phyloP scores from a whole-genome alignment of 2,888 invertebrate species.

The Nemurella pictetii region DNA sequence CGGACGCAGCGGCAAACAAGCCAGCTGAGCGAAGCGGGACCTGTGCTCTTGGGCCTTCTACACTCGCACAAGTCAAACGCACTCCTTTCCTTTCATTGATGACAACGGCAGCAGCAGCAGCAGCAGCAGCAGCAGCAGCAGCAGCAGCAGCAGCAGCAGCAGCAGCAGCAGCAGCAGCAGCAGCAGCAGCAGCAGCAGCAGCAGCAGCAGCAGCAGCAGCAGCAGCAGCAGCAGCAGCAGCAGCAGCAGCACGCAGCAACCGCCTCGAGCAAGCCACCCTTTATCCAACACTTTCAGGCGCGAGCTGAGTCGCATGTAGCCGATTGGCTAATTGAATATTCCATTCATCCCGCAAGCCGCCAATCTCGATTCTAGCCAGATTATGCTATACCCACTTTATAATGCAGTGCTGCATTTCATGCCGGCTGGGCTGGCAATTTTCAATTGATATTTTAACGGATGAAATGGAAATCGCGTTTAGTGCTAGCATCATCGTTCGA shows the following conservation, averaged over 20 bases:
- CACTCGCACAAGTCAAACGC: too few relatives aligned
- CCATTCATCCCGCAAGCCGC: too few relatives aligned
- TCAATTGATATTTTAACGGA: too few relatives aligned
- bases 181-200: conserved; percentile 4
- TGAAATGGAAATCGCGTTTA: too few relatives aligned
- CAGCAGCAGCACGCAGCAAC: not conserved
- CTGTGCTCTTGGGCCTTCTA: too few relatives aligned
- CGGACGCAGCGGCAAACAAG: too few relatives aligned
- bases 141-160: conserved; percentile 4
- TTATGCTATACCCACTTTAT: conserved; percentile 28
- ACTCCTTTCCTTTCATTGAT: too few relatives aligned
- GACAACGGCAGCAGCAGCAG: not conserved
- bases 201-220: conserved; percentile 4
- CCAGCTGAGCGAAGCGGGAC: too few relatives aligned
- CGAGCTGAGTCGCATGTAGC: not conserved
- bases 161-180: conserved; percentile 4
- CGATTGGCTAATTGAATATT: conserved; percentile 34
- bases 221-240: conserved; percentile 4
- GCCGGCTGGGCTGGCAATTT: too few relatives aligned
- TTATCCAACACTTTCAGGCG: not conserved
- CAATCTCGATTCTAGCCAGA: too few relatives aligned
- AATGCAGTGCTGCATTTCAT: not conserved
- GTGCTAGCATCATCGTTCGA: too few relatives aligned
- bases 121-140: conserved; percentile 4
- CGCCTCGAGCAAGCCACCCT: not conserved